Percentiles rank a stretch among this genome's conserved stretches.
Evolutionary conservation across 2,888 invertebrate genomes (phyloP).

Genomic region (Caenorhabditis afra): DNA sequence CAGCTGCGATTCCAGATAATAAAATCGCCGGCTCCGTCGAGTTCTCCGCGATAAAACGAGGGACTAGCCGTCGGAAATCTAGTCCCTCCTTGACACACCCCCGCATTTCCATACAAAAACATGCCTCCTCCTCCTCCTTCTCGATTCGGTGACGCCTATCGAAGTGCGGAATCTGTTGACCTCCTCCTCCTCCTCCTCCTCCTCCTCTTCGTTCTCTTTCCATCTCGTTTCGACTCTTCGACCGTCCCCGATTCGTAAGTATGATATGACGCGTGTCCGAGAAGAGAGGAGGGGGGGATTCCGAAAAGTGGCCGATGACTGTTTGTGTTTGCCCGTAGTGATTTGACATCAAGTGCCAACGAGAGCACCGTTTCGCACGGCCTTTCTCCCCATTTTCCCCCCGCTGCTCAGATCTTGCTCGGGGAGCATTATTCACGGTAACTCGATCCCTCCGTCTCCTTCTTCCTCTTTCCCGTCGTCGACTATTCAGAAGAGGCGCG

Average conservation of each 20-base stretch:
- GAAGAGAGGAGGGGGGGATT: too few relatives aligned
- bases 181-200: conserved; percentile 15
- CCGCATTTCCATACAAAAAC: conserved; percentile 2
- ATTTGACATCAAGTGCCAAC: conserved; percentile 58
- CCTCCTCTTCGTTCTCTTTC: conserved; percentile 1
- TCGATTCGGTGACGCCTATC: conserved; percentile 30
- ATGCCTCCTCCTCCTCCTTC: not conserved
- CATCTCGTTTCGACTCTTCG: too few relatives aligned
- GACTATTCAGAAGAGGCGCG: conserved; percentile 7
- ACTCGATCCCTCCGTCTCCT: conserved; percentile 42
- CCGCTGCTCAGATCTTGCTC: too few relatives aligned
- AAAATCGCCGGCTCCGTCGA: not conserved
- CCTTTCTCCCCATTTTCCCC: too few relatives aligned
- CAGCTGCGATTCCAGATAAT: conserved; percentile 8
- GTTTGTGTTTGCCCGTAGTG: conserved; percentile 44
- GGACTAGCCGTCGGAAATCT: too few relatives aligned
- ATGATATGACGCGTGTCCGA: conserved; percentile 55
- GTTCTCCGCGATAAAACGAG: too few relatives aligned
- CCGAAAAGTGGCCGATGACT: conserved; percentile 32
- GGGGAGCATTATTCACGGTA: conserved; percentile 32
- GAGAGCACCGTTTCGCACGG: conserved; percentile 48
- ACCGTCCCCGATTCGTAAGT: too few relatives aligned
- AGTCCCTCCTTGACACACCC: too few relatives aligned
- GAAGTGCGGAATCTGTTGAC: conserved; percentile 37
- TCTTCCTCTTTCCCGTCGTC: conserved; percentile 20